Evolutionary conservation across 1,140 invertebrate species (phyloP).

Genomic region (Leucophenga varia): DNA sequence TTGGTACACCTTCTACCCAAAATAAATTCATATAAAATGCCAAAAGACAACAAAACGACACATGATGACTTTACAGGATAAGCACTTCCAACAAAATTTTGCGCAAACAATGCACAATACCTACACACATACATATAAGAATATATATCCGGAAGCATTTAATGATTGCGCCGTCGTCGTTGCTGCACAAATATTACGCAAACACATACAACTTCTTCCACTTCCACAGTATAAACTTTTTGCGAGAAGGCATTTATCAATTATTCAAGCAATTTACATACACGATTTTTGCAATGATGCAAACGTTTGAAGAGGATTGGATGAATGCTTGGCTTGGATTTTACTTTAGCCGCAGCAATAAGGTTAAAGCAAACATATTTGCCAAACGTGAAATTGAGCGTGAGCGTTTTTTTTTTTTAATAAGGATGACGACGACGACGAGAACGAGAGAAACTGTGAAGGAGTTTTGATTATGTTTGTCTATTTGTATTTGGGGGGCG

Average conservation of each 20-base stretch:
- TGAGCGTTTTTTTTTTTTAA: no score
- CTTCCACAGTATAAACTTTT: not conserved
- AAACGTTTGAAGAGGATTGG: no score
- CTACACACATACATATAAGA: slow-evolving; percentile 15
- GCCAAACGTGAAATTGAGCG: slow-evolving; percentile 49
- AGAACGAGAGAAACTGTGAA: no score
- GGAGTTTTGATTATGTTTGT: slow-evolving; percentile 54
- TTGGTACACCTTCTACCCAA: no score
- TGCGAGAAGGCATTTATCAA: slow-evolving; percentile 34
- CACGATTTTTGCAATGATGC: slow-evolving; percentile 44
- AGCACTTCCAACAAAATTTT: no score
- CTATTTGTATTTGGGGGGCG: slow-evolving; percentile 35
- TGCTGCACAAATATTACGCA: slow-evolving; percentile 27
- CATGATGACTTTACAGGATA: no score
- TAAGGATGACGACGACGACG: no score
- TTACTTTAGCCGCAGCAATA: no score
- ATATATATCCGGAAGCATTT: slow-evolving; percentile 39
- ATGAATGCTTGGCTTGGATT: no score
- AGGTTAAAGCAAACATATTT: slow-evolving; percentile 29
- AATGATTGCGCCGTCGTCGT: slow-evolving; percentile 42
- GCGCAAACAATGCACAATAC: no score
- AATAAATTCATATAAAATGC: slow-evolving; percentile 48
- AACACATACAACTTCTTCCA: slow-evolving; percentile 14
- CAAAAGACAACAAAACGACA: slow-evolving; percentile 43
- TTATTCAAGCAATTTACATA: slow-evolving; percentile 49